Evolutionary conservation across 2,113 vertebrate genomes (phyloP), one percentile per base, ranked within the genome.

Genomic region (Apteryx mantelli): DNA sequence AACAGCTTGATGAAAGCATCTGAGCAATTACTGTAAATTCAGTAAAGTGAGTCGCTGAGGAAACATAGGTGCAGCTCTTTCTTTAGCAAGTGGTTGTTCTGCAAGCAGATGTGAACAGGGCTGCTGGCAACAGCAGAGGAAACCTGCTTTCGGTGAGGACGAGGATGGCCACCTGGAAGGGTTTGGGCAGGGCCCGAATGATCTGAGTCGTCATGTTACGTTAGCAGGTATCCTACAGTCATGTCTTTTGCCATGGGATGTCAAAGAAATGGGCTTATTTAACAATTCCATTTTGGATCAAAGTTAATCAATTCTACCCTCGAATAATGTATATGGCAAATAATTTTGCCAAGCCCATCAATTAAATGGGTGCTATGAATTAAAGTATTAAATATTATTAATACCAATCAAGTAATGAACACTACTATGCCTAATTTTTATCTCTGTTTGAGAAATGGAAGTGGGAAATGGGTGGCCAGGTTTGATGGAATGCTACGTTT

Each of bases 171-270:
- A 25, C 30, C 30, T 48, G 66, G 30, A 13, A 34, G 40, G 5
- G 40, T 38, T 77, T 32, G 64, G 17, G 34, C 10, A 66, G 40
- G 38, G 14, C 15, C 21, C 2, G 13, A 8, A 48, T 7, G 86
- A 19, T 34, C 18, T 0, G 7, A 36, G 36, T 7, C 17, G 0
- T 24, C 13, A 7, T 3, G 1, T 24, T 22, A 2, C 0, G 4
- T 58, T 7, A 17, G 44, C 5, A 48, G 24, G 61, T 55, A 10
- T 40, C 22, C 2, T 9, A 40, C 16, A 32, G 25, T 38, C 17
- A 3, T 0, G 5, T 2, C 3, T 15, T 30, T 44, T 64, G 42
- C 20, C 70, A 5, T n/a, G 18, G 13, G 38, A 4, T 42, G 28
- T 10, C 44, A 34, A 30, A 53, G 32, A 38, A 52, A 30, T 11